A percentile compares a stretch with the other conserved stretches of the same genome.
Evolutionary conservation across 2,113 vertebrate species (phyloP).

Genomic region (Eulemur rufifrons): DNA sequence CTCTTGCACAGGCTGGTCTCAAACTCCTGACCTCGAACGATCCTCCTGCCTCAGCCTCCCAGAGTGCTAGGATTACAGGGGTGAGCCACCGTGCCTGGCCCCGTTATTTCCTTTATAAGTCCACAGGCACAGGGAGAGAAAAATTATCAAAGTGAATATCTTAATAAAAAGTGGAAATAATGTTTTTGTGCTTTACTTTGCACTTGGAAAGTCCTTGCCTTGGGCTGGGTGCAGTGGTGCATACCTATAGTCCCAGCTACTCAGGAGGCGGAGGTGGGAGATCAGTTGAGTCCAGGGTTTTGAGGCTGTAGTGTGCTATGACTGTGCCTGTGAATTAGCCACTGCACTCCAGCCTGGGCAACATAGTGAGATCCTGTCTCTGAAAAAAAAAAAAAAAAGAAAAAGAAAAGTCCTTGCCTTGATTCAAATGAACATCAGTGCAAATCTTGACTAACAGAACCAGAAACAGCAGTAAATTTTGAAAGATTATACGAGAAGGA

Average conservation of each 20-base stretch:
- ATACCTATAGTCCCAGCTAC: neutral
- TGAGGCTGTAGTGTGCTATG: neutral
- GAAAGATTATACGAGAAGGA: neutral
- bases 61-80: too few species aligned
- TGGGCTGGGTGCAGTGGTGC: neutral
- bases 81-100: too few species aligned
- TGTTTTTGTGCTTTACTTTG: neutral
- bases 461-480: neutral
- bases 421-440: neutral
- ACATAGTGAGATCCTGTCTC: neutral
- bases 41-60: too few species aligned
- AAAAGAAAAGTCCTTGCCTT: neutral
- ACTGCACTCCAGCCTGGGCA: neutral
- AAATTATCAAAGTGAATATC: neutral
- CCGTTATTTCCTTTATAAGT: neutral
- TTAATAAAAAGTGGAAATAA: neutral
- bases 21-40: too few species aligned
- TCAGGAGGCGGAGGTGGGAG: neutral
- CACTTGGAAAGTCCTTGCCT: neutral
- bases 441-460: neutral
- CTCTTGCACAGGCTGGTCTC: too few species aligned
- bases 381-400: too few species aligned
- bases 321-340: neutral
- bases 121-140: neutral
- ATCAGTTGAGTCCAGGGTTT: neutral